phyloP scores from a whole-genome alignment of 1,140 invertebrate species.

The Agrypnia vestita region DNA sequence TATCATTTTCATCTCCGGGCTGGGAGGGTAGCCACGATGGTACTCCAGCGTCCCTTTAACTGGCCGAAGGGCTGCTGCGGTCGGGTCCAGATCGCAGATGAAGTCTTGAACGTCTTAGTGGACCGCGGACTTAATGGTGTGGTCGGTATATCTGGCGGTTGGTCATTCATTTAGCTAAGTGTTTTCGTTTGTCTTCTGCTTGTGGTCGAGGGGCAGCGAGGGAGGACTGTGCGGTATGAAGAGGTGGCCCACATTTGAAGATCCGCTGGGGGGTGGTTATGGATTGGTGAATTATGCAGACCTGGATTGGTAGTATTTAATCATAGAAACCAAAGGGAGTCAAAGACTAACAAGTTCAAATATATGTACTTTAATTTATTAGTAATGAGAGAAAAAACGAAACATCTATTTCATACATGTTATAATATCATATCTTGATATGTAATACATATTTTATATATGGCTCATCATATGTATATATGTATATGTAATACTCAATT shows the following conservation, averaged over 20 bases:
- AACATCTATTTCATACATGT: too few relatives aligned
- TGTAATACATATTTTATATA: too few relatives aligned
- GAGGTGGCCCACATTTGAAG: neutral
- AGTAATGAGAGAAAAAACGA: too few relatives aligned
- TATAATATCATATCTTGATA: too few relatives aligned
- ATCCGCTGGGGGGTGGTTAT: neutral
- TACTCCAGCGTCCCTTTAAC: conserved; percentile 22
- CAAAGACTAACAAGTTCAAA: too few relatives aligned
- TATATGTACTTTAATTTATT: too few relatives aligned
- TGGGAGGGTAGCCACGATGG: neutral
- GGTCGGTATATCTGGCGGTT: conserved; percentile 54
- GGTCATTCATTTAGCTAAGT: conserved; percentile 62
- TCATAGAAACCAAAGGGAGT: too few relatives aligned
- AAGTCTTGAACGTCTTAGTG: conserved; percentile 25
- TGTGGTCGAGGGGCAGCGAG: conserved; percentile 40
- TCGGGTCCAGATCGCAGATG: conserved; percentile 16
- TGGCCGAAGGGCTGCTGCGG: conserved; percentile 5
- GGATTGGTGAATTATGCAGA: too few relatives aligned
- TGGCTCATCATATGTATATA: too few relatives aligned
- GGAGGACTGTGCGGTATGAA: conserved; percentile 2
- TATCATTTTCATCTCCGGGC: neutral
- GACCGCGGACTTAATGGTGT: conserved; percentile 56
- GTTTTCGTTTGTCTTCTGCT: conserved; percentile 60
- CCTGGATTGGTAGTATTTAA: too few relatives aligned
- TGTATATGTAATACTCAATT: too few relatives aligned